Evolutionary conservation across 2,113 vertebrate genomes (phyloP), one percentile per base, ranked within the genome.

Genomic region (Oplegnathus fasciatus): DNA sequence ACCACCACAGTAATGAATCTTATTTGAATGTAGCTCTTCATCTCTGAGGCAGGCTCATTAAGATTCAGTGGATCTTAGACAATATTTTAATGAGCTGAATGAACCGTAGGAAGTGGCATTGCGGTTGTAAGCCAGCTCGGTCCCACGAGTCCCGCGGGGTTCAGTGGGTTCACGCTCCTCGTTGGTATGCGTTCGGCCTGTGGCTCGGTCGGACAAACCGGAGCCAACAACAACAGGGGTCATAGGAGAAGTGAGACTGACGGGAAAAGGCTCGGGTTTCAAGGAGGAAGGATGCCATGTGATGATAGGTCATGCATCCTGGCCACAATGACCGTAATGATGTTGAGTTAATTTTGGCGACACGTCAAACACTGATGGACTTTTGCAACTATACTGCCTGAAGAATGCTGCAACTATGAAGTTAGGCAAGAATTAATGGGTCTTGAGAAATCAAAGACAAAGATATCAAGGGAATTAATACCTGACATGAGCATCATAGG

Each of bases 211-310:
- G 6, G 48, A 57, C 44, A 64, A 83, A 86, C 42, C 6, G 42
- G 61, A 81, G 72, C 69, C 28, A 72, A 62, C 10, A 77, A 30
- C 61, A 58, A 55, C 40, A 46, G 58, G 46, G 64, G 78, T 91
- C 78, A 87, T 82, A 90, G 69, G 62, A 87, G 86, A 90, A 92
- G 79, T 88, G 70, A 86, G 58, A 80, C 75, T 66, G 62, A 78
- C 52, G 32, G 52, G 50, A 42, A 71, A 57, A 32, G 52, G 52
- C 54, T 82, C 46, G 0, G 26, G 78, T 83, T 86, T 84, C 60
- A 73, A 90, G 71, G 66, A 90, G 88, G 93, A 91, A 92, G 91
- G 37, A 69, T 4, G 58, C 6, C 91, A 94, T 90, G 92, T 93
- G 93, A 94, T 74, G 52, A 78, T 34, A 14, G 32, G 28, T 88